Conservation (phyloP, 2,113 vertebrate genomes). For the Trogon surrucura region DNA sequence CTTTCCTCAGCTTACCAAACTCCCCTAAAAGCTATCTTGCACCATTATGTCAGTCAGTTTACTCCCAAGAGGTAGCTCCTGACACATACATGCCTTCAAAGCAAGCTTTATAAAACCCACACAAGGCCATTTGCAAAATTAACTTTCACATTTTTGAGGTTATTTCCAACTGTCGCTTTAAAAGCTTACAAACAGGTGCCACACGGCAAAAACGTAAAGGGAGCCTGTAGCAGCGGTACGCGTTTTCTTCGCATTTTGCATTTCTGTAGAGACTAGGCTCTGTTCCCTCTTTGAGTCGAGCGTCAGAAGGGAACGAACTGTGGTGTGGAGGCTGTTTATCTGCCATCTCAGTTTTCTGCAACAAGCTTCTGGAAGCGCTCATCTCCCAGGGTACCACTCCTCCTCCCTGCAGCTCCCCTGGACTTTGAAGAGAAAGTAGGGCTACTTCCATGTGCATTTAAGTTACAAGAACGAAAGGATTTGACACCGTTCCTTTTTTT, state of each 20-base stretch:
- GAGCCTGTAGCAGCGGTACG: not conserved
- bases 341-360: not conserved
- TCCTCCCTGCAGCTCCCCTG: not conserved
- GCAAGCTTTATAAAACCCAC: not conserved
- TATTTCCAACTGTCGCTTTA: not conserved
- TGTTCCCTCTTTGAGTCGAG: not conserved
- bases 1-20: not conserved
- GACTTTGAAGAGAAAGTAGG: conserved; percentile 5
- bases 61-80: not conserved
- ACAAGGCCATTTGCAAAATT: not conserved
- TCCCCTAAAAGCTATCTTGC: not conserved
- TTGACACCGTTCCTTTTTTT: not conserved
- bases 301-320: not conserved
- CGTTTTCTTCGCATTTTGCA: not conserved
- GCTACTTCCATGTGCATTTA: not conserved
- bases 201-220: not conserved
- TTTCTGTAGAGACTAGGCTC: not conserved
- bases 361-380: not conserved
- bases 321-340: conserved; percentile 7
- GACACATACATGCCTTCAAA: not conserved
- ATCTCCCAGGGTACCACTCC: not conserved
- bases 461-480: not conserved
- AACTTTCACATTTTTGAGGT: not conserved
- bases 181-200: not conserved
- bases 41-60: not conserved